These are phyloP conservation scores for Syrmaticus mikado DNA, from an alignment of 2,113 vertebrate species.

Conservation along the genomic window DNA sequence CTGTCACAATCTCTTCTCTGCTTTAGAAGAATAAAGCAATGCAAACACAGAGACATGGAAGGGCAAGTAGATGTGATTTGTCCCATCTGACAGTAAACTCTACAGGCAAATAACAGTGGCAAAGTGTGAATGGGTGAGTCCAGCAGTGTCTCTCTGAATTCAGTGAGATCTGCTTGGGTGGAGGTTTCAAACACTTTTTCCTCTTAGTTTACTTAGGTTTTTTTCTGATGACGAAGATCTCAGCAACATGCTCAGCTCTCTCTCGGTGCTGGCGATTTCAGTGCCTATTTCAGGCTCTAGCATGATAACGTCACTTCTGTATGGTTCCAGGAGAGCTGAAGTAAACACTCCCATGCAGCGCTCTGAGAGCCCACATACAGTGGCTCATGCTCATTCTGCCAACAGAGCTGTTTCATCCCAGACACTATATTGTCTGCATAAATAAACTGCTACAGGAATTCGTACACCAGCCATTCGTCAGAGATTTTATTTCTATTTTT, in stretches of 20 bases:
- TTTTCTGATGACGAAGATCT: conserved; percentile 32
- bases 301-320: conserved; percentile 60
- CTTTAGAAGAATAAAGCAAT: not conserved
- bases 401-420: conserved; percentile 70
- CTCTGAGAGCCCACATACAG: conserved; percentile 69
- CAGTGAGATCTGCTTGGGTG: not conserved
- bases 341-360: conserved; percentile 72
- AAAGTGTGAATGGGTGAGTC: not conserved
- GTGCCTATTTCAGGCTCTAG: conserved; percentile 67
- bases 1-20: not conserved
- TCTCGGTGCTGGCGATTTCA: conserved; percentile 21
- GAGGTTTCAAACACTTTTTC: not conserved
- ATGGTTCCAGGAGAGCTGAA: conserved; percentile 68
- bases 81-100: not conserved
- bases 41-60: not conserved
- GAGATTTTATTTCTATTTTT: conserved; percentile 71
- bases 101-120: not conserved
- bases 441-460: conserved; percentile 71
- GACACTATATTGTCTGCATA: conserved; percentile 75
- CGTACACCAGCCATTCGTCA: conserved; percentile 64
- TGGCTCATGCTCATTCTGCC: conserved; percentile 69
- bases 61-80: not conserved
- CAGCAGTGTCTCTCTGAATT: not conserved
- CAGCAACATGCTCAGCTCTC: conserved; percentile 5
- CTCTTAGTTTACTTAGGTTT: not conserved